Base-by-base conservation (phyloP, 1,140 invertebrate species). In the Bombus consobrinus region DNA sequence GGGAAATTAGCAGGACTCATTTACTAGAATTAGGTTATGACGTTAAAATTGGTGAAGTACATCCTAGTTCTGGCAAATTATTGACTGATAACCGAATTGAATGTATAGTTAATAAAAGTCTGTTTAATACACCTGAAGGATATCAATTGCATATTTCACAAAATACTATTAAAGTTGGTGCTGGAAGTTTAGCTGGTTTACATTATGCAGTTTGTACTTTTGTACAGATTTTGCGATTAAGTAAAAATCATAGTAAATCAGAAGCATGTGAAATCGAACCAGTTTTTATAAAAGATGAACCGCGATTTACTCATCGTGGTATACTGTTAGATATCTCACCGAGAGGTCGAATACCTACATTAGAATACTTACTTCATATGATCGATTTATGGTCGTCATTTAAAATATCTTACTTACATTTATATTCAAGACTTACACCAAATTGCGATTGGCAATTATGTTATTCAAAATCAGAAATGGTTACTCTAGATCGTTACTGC, bases 401-500 rank as follows among this genome's bases (percentile, higher is more conserved):
- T n/a, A 97, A 97, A 93, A 94, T 97, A 37, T 97, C 96, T 84
- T 96, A 96, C 88, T 74, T 96, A 15, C 96, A 96, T 91, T 91
- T 96, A 9, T 96, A 96, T 68, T 95, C 95, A n/a, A 92, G 96
- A 85, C 89, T 96, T 32, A 94, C 94, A 13, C 93, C 95, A 5
- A 95, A 94, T 85, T 94, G 94, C 78, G 95, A 96, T 41, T 96
- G 96, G 96, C 94, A 96, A 57, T 88, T 96, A 25, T 95, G 95
- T 72, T 96, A 96, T 80, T 93, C 95, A 1, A 95, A 95, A 88
- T 95, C 96, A 86, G 96, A 97, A 91, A 95, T 97, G 91, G 94
- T 97, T 25, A 96, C 96, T 9, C 92, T 97, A n/a, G 96, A 96
- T 88, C 94, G 96, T 59, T 97, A 96, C 92, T 97, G 97, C 94